A percentile compares a stretch with the other conserved stretches of the same genome.
These are phyloP conservation scores for Andrena chrysosceles DNA, from an alignment of 2,888 invertebrate species.

Conservation along the genomic window DNA sequence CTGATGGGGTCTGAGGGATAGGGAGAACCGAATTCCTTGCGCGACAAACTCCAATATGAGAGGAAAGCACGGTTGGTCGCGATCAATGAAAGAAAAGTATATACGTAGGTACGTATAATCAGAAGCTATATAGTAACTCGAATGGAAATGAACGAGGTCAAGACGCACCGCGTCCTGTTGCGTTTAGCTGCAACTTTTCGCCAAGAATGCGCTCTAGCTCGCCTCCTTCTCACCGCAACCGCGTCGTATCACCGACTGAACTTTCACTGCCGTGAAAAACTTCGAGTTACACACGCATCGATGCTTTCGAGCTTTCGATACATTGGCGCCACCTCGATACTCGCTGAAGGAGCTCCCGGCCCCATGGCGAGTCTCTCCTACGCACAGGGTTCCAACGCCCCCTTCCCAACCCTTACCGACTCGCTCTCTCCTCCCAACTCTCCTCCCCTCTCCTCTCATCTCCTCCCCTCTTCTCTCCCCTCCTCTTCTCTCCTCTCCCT, in stretches of 20 bases:
- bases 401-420: not conserved
- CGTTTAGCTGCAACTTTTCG: slow-evolving; percentile 27
- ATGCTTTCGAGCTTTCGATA: slow-evolving; percentile 67
- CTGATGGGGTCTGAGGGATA: not conserved
- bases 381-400: slow-evolving; percentile 33
- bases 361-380: slow-evolving; percentile 39
- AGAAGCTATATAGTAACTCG: not conserved
- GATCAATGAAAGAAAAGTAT: not conserved
- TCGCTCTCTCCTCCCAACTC: not conserved
- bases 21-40: not conserved
- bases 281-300: slow-evolving; percentile 54
- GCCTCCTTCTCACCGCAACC: slow-evolving; percentile 78
- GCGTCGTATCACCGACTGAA: slow-evolving; percentile 83
- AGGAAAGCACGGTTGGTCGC: not conserved
- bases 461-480: not conserved
- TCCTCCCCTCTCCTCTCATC: not conserved
- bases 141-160: not conserved
- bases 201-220: slow-evolving; percentile 26
- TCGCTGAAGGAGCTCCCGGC: slow-evolving; percentile 67
- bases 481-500: not conserved
- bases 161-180: slow-evolving; percentile 58
- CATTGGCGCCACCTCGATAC: slow-evolving; percentile 81
- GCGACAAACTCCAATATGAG: not conserved
- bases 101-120: not conserved
- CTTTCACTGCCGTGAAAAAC: slow-evolving; percentile 56